Conservation (phyloP, 2,888 invertebrate genomes). For the Aporophyla nigra region DNA sequence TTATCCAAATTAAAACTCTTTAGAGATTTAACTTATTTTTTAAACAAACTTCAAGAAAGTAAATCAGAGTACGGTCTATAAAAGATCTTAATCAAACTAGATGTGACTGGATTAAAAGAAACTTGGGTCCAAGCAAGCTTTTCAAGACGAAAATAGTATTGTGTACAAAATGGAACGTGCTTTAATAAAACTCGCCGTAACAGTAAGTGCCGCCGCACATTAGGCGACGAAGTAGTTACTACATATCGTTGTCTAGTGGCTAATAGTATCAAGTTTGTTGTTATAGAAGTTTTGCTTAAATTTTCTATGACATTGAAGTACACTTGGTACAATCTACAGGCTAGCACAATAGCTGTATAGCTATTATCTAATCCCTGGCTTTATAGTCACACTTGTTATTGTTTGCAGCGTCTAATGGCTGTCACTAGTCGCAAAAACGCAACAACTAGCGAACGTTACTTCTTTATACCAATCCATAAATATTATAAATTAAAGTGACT, state of each 20-base stretch:
- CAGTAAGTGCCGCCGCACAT: conserved; percentile 26
- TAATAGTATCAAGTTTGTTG: background rate
- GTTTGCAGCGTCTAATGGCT: background rate
- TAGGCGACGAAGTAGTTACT: background rate
- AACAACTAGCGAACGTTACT: background rate
- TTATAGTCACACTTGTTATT: background rate
- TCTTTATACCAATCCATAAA: background rate
- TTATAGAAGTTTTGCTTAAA: background rate
- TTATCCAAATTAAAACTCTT: conserved; percentile 16
- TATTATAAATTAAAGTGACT: background rate
- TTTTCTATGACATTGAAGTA: conserved; percentile 16
- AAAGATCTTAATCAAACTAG: conserved; percentile 69
- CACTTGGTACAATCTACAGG: background rate
- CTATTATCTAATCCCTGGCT: background rate
- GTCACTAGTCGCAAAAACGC: too few species aligned
- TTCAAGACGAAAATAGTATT: conserved; percentile 62
- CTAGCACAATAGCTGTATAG: rapidly evolving
- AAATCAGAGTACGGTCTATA: conserved; percentile 40
- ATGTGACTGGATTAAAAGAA: conserved; percentile 65
- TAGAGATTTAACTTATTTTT: conserved; percentile 19
- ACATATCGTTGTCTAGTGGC: background rate
- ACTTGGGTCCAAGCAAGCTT: conserved; percentile 46
- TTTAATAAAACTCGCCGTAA: conserved; percentile 19
- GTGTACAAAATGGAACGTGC: conserved; percentile 54
- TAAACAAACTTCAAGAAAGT: conserved; percentile 38